A percentile compares a stretch with the other conserved stretches of the same genome.
Evolutionary conservation across 2,797 vertebrate genomes (phyloP).

Genomic region (Malacoraja senta): DNA sequence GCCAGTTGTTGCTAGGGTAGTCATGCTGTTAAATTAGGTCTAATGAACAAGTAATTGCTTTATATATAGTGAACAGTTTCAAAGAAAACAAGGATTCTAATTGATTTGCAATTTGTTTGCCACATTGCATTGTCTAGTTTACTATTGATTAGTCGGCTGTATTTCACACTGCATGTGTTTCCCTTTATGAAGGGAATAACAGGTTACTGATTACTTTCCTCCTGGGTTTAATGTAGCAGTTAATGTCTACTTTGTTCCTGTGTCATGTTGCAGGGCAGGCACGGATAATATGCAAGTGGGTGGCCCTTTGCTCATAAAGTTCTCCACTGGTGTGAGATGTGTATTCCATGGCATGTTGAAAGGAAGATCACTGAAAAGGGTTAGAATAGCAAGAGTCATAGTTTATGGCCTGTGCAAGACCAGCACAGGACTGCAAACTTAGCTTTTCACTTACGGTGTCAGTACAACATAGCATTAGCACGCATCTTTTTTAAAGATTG

Average conservation of each 20-base stretch:
- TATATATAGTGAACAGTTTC: constrained; percentile 93
- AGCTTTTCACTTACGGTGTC: constrained; percentile 39
- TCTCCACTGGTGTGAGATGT: constrained; percentile 73
- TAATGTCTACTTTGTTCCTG: constrained; percentile 99
- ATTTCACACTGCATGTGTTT: constrained; percentile 98
- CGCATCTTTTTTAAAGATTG: constrained; percentile 14
- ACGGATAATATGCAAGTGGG: constrained; percentile 94
- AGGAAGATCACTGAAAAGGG: constrained; percentile 89
- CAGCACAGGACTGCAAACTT: constrained; percentile 41
- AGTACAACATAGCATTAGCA: constrained; percentile 29
- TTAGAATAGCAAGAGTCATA: constrained; percentile 96
- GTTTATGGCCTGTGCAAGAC: constrained; percentile 68
- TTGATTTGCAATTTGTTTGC: constrained; percentile 97
- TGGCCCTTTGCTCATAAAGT: constrained; percentile 86
- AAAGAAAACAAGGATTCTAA: constrained; percentile 98
- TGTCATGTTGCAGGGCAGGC: constrained; percentile 93
- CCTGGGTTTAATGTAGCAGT: constrained; percentile 93
- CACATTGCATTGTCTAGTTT: constrained; percentile 78
- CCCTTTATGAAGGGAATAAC: constrained; percentile 99
- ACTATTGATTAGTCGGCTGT: constrained; percentile 97
- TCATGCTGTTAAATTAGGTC: constrained; percentile 89
- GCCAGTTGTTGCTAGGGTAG: constrained; percentile 81
- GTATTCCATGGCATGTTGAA: constrained; percentile 73
- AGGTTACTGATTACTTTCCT: constrained; percentile 98
- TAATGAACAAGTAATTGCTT: constrained; percentile 99